Evolutionary conservation across 2,888 invertebrate species (phyloP).

Genomic region (Ormyrus pomaceus): DNA sequence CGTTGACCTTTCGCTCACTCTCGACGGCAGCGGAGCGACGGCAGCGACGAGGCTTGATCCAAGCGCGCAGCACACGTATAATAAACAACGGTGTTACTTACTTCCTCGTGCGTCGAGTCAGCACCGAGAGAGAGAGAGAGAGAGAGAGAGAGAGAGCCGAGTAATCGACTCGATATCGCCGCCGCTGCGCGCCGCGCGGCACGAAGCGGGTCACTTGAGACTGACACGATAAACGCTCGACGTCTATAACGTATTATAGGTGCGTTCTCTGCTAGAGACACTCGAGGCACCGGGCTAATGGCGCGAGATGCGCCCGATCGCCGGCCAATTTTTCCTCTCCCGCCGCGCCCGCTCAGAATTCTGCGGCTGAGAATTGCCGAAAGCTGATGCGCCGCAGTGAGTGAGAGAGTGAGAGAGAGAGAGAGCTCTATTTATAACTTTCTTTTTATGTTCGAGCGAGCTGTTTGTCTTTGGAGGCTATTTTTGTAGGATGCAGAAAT

Average conservation of each 20-base stretch:
- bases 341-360: too few species aligned
- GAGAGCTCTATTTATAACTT: too few species aligned
- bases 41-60: conserved; percentile 3
- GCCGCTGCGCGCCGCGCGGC: background rate
- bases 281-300: too few species aligned
- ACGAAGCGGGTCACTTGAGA: conserved; percentile 52
- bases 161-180: conserved; percentile 51
- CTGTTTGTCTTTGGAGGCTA: background rate
- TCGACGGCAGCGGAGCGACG: background rate
- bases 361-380: too few species aligned
- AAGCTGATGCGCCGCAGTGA: too few species aligned
- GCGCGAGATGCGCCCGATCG: too few species aligned
- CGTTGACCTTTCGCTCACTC: conserved; percentile 40
- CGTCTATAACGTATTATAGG: background rate
- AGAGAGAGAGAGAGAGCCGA: conserved; percentile 13
- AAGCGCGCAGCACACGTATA: conserved; percentile 5
- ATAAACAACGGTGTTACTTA: conserved; percentile 52
- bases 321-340: too few species aligned
- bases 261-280: too few species aligned
- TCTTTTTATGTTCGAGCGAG: too few species aligned
- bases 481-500: background rate
- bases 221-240: conserved; percentile 41
- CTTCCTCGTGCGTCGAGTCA: conserved; percentile 42
- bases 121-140: background rate
- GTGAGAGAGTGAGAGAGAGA: too few species aligned